These are phyloP conservation scores for Micronycteris hirsuta DNA, from an alignment of 2,113 vertebrate species.

Conservation along the genomic window DNA sequence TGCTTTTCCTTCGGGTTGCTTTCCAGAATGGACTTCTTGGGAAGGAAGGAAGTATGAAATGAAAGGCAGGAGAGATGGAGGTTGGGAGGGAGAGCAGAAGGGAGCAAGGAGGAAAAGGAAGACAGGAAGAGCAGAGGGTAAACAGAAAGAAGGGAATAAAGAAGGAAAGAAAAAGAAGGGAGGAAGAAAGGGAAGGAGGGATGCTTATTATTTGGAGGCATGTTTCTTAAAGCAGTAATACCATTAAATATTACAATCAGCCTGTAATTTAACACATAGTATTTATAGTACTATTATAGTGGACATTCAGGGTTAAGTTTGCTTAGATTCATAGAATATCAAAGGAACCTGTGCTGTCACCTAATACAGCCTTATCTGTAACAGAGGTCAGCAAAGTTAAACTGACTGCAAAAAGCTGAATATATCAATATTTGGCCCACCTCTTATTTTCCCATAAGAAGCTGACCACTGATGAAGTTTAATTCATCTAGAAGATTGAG, in stretches of 20 bases:
- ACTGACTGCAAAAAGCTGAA: background rate
- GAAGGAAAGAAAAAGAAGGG: background rate
- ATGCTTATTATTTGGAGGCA: background rate
- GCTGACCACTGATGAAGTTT: background rate
- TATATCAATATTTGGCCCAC: background rate
- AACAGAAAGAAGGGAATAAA: background rate
- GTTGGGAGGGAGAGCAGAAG: background rate
- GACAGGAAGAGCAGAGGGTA: background rate
- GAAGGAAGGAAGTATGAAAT: background rate
- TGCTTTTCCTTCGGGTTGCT: background rate
- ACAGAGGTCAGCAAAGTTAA: background rate
- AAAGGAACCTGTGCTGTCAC: background rate
- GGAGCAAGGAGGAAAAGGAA: background rate
- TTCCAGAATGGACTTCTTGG: background rate
- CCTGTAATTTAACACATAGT: background rate
- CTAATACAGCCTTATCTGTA: background rate
- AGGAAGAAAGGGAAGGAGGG: background rate
- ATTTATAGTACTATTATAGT: background rate
- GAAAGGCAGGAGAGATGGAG: background rate
- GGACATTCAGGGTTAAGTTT: background rate
- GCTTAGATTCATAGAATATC: background rate
- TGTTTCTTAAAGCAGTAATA: background rate
- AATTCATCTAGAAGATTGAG: background rate
- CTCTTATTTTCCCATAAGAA: background rate
- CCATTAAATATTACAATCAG: background rate